These are phyloP conservation scores for Neomorphus geoffroyi DNA, from an alignment of 2,797 vertebrate genomes.

Conservation along the genomic window DNA sequence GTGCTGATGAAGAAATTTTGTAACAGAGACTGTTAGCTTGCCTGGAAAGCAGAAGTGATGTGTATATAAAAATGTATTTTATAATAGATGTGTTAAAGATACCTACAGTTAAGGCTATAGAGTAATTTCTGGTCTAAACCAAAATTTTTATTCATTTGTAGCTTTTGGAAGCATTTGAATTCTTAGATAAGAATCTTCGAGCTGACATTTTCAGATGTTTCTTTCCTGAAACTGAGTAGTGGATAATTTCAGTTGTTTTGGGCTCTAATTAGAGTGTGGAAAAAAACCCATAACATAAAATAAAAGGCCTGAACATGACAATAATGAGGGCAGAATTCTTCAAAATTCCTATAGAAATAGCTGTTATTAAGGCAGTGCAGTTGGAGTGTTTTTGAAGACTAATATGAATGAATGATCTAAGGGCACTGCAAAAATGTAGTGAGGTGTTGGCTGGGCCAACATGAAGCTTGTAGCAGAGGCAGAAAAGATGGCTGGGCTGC, in stretches of 20 bases:
- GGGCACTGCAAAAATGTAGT: background rate
- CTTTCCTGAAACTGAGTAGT: background rate
- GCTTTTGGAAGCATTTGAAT: background rate
- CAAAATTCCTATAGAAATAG: background rate
- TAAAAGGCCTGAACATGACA: background rate
- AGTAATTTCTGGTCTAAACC: background rate
- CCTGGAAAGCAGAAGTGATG: background rate
- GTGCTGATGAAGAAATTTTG: background rate
- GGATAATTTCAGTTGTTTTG: background rate
- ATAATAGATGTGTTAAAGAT: background rate
- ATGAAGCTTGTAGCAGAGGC: background rate
- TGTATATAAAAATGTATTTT: background rate
- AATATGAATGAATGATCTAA: background rate
- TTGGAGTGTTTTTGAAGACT: background rate
- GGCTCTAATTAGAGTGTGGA: background rate
- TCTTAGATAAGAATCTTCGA: background rate
- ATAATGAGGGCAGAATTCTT: background rate
- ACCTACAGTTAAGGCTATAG: background rate
- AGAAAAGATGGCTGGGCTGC: background rate
- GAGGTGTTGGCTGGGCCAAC: background rate
- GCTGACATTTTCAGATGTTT: background rate
- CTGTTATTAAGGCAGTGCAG: background rate
- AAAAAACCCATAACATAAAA: background rate
- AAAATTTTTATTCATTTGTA: background rate
- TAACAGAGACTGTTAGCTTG: background rate